phyloP scores from a whole-genome alignment of 2,113 vertebrate species.

The Eulemur rufifrons region DNA sequence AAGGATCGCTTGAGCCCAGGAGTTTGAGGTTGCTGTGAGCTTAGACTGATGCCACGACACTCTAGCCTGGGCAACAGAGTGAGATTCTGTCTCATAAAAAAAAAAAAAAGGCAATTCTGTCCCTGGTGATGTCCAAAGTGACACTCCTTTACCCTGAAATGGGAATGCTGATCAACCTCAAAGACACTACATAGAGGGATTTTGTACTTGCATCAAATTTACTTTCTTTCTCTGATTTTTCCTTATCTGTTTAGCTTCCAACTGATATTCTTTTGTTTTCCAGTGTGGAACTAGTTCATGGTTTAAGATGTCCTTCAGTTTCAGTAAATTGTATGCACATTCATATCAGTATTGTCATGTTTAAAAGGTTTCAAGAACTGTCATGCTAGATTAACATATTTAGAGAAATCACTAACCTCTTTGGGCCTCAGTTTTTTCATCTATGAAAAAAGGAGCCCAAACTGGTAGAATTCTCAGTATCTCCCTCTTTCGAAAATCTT shows the following conservation, averaged over 20 bases:
- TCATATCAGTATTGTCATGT: not conserved
- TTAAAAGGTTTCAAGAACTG: slow-evolving; percentile 1
- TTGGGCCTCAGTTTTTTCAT: not conserved
- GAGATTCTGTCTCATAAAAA: no score
- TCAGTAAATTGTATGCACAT: not conserved
- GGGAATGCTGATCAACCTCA: not conserved
- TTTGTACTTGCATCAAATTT: not conserved
- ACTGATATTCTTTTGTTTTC: not conserved
- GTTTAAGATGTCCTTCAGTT: not conserved
- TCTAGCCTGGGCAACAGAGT: no score
- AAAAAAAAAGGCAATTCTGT: not conserved
- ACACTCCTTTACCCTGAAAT: not conserved
- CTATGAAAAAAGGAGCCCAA: not conserved
- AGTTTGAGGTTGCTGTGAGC: no score
- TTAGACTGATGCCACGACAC: no score
- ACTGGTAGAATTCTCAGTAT: not conserved
- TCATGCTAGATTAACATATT: slow-evolving; percentile 3
- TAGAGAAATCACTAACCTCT: not conserved
- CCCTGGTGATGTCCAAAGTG: not conserved
- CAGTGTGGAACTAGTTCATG: not conserved
- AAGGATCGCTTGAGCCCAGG: no score
- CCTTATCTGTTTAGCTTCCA: not conserved
- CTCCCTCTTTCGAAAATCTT: not conserved
- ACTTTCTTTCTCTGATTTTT: not conserved
- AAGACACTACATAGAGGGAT: not conserved